phyloP scores from a whole-genome alignment of 2,888 invertebrate genomes.

The Papilio protenor region DNA sequence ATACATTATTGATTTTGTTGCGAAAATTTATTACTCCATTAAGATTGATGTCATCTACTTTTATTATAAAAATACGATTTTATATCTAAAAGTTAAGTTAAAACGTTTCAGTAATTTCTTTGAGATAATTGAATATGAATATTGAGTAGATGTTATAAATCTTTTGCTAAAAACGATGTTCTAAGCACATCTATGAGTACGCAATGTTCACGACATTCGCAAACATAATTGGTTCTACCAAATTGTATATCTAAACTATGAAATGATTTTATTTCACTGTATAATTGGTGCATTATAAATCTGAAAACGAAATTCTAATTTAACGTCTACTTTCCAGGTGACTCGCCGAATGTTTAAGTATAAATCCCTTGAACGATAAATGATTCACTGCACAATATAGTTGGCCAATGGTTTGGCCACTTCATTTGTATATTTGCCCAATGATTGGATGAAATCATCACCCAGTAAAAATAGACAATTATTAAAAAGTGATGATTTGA shows the following conservation, averaged over 20 bases:
- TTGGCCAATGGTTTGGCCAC: constrained; percentile 68
- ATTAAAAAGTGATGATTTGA: constrained; percentile 54
- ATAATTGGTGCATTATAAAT: constrained; percentile 75
- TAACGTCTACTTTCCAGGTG: constrained; percentile 84
- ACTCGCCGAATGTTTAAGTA: constrained; percentile 82
- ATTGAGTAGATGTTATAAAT: constrained; percentile 54
- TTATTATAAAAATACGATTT: background rate
- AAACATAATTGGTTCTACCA: constrained; percentile 73
- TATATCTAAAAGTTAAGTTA: background rate
- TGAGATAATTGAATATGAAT: constrained; percentile 10
- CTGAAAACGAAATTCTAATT: constrained; percentile 83
- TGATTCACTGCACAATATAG: constrained; percentile 76
- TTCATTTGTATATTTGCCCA: constrained; percentile 57
- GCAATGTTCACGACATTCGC: constrained; percentile 63
- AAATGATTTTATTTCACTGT: constrained; percentile 51
- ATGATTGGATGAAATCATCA: constrained; percentile 56
- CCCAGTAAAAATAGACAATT: background rate
- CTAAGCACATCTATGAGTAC: constrained; percentile 64
- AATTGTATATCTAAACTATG: constrained; percentile 71
- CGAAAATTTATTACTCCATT: constrained; percentile 37
- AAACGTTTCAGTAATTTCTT: too few species aligned
- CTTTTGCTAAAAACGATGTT: constrained; percentile 65
- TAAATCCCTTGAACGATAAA: constrained; percentile 75
- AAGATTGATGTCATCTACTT: constrained; percentile 58
- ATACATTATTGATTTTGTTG: constrained; percentile 44